Base-by-base conservation (phyloP, 2,113 vertebrate genomes). In the Rhinichthys klamathensis region DNA sequence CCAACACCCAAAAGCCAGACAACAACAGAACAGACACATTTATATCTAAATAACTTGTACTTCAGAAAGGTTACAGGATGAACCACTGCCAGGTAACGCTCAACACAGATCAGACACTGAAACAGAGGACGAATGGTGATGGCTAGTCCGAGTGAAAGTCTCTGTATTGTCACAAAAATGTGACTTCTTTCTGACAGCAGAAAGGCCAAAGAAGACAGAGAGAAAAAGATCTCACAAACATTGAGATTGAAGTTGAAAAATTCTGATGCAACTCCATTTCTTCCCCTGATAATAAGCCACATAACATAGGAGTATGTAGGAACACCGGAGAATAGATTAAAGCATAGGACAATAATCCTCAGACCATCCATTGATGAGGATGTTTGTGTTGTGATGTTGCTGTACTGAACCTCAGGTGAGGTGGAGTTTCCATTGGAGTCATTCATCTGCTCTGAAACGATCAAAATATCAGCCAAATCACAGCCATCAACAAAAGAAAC, bases 221-320 rank as follows among this genome's bases (percentile, higher is more conserved):
- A 77, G 9, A 35, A 77, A 35, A 54, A 23, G 1, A 77, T 77
- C 74, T 77, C 74, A 5, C 74, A 77, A 21, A 77, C 8, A 32
- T 77, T 77, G 18, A 77, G 74, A 77, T 77, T 77, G 16, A 77
- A 56, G 74, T 56, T 77, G 49, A 56, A 77, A 2, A 77, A 56
- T 25, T 77, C 27, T 7, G 74, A 77, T 56, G 27, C 15, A 35
- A 56, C 46, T 54, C 49, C 74, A 77, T 77, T 77, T 23, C 27
- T 30, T 35, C 49, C 25, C n/a, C 21, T 77, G 49, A 23, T 30
- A 77, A 77, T 77, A 35, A 77, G 49, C 74, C 49, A 77, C 8
- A 77, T 32, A 12, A 77, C 49, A 56, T 32, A 77, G 4, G 51
- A 54, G 46, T 77, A 56, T 77, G 27, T 77, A 12, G 49, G 74